Conservation (phyloP, 2,113 vertebrate genomes). For the Chelonoidis abingdonii region DNA sequence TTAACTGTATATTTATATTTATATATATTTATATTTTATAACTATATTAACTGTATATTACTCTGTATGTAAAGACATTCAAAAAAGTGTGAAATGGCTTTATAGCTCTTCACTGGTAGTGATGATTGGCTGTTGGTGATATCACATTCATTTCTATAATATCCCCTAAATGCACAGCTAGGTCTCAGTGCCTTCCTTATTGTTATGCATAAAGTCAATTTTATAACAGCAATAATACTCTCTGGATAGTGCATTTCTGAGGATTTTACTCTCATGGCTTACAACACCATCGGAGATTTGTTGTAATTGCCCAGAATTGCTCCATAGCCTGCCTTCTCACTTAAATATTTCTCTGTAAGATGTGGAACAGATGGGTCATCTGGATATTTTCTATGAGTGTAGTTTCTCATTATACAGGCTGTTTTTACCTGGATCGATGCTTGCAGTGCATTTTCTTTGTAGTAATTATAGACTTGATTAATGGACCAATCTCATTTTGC, state of each 20-base stretch:
- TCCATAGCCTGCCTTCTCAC: background rate
- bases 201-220: background rate
- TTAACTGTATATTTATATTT: background rate
- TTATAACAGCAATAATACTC: background rate
- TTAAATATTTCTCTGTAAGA: background rate
- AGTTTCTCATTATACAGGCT: background rate
- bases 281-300: background rate
- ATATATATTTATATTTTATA: no score
- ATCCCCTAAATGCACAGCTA: background rate
- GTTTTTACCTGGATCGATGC: background rate
- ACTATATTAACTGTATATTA: background rate
- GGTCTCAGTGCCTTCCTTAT: background rate
- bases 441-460: background rate
- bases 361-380: background rate
- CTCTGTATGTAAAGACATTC: background rate
- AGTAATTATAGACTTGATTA: background rate
- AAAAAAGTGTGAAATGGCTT: background rate
- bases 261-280: background rate
- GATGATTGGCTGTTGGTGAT: background rate
- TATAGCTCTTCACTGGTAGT: background rate
- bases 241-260: background rate
- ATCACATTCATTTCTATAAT: background rate
- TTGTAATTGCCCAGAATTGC: background rate
- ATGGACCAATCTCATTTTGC: background rate
- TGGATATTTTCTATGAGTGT: background rate